Conservation (phyloP, 2,797 vertebrate species). For the Ctenopoma multispine region DNA sequence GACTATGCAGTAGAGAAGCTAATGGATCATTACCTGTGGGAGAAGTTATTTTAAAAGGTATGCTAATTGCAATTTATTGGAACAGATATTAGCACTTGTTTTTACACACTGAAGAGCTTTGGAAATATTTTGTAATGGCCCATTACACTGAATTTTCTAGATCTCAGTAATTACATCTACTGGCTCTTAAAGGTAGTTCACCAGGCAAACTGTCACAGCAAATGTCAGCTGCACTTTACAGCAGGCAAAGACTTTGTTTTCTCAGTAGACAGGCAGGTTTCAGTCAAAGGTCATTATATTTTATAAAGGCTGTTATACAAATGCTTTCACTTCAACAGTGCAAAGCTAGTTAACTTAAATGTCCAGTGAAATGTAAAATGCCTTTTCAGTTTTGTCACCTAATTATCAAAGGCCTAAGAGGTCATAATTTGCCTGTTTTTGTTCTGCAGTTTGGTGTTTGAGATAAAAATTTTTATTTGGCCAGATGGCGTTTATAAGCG, state of each 20-base stretch:
- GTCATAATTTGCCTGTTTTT: no score
- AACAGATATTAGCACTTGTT: conserved; percentile 47
- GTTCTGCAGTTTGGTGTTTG: no score
- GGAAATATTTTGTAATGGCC: conserved; percentile 71
- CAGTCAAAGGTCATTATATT: conserved; percentile 31
- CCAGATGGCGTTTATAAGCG: no score
- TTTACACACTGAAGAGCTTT: conserved; percentile 21
- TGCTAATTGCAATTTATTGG: conserved; percentile 81
- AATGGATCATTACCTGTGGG: conserved; percentile 74
- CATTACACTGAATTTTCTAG: conserved; percentile 74
- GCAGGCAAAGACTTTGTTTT: conserved; percentile 35
- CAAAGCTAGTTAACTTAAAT: conserved; percentile 3
- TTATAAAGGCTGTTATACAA: conserved; percentile 5
- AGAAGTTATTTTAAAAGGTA: conserved; percentile 74
- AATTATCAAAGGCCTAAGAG: not conserved
- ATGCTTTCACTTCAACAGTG: not conserved
- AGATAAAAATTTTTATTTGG: no score
- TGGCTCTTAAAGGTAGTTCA: conserved; percentile 33
- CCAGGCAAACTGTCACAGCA: conserved; percentile 32
- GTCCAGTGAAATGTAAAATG: not conserved
- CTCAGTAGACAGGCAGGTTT: conserved; percentile 29
- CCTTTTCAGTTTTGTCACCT: not conserved
- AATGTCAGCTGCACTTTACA: conserved; percentile 45
- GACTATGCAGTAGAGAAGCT: conserved; percentile 66
- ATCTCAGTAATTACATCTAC: conserved; percentile 63